Base-by-base conservation (phyloP, 2,888 invertebrate species). In the Caenorhabditis plicata region DNA sequence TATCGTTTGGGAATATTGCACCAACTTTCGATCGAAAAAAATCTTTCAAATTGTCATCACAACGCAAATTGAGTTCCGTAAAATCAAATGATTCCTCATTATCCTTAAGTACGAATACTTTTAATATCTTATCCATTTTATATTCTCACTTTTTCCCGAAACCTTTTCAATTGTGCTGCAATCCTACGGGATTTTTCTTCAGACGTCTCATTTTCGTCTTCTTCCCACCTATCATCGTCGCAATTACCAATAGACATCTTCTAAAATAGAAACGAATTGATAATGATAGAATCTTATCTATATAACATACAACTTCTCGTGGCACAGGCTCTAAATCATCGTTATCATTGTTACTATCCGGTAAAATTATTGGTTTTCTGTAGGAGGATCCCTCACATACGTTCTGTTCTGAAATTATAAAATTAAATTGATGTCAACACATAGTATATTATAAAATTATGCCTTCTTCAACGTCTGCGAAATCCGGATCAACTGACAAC, bases 181-280 rank as follows among this genome's bases (percentile, higher is more conserved):
- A 52, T 48, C n/a, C 39, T 36, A 4, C 22, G 15, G 9, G 45
- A 29, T 20, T 46, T 33, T 20, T 64, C 45, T 22, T 49, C 38
- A 11, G 43, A 48, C 7, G 62, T 50, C 20, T 47, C 52, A 15
- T 43, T 45, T 25, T 48, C 58, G 4, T 47, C 44, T 0, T 48
- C 49, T n/a, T 71, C 70, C 2, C 64, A 64, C 9, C 52, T 52
- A 23, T 68, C 53, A 15, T 60, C 68, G 23, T 55, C 68, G 7
- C 40, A 40, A 15, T 51, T 38, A 29, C 73, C 73, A 11, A 73
- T 66, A 4, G 73, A 72, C 49, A 73, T 51, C 55, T 68, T 73
- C 73, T 73, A 40, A 9, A 36, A 36, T n/a, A 23, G 25, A 23
- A n/a, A 39, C 22, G 8, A 13, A 27, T 7, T 27, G 7, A 9